Conservation (phyloP, 2,888 invertebrate genomes). For the Venusia cambrica region DNA sequence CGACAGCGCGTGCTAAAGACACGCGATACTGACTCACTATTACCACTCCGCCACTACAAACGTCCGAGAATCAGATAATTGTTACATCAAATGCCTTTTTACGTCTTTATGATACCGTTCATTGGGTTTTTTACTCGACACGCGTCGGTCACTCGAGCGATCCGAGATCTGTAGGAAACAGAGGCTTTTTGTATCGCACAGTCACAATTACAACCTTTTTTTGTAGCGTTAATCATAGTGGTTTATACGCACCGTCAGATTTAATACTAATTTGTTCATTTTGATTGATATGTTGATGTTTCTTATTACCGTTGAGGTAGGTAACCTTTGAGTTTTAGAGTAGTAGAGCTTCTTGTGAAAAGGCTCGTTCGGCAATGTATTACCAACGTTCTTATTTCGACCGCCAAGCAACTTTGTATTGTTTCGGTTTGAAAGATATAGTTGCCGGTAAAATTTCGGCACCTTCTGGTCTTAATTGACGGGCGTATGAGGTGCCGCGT, state of each 20-base stretch:
- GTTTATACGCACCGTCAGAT: constrained; percentile 22
- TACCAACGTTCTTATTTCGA: too few species aligned
- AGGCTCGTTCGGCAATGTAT: too few species aligned
- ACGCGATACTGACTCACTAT: constrained; percentile 34
- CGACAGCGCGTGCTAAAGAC: constrained; percentile 35
- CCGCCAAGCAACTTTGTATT: too few species aligned
- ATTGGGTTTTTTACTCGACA: constrained; percentile 20
- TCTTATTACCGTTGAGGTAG: too few species aligned
- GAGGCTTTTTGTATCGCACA: constrained; percentile 19
- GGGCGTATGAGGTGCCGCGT: too few species aligned
- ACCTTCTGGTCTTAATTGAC: too few species aligned
- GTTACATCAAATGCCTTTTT: constrained; percentile 40
- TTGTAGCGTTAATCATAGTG: constrained; percentile 19
- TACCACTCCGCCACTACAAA: constrained; percentile 32
- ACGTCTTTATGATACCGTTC: constrained; percentile 25
- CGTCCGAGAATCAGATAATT: constrained; percentile 36
- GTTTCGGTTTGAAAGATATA: too few species aligned
- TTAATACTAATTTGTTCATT: constrained; percentile 15
- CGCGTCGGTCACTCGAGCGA: constrained; percentile 14
- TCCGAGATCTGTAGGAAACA: constrained; percentile 19
- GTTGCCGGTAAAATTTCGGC: too few species aligned
- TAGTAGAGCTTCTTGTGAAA: too few species aligned
- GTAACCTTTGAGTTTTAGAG: too few species aligned
- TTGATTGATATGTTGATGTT: constrained; percentile 13
- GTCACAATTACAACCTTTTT: constrained; percentile 8